These are phyloP conservation scores for Drosophila meridiana DNA, from an alignment of 2,888 invertebrate species.

Conservation along the genomic window DNA sequence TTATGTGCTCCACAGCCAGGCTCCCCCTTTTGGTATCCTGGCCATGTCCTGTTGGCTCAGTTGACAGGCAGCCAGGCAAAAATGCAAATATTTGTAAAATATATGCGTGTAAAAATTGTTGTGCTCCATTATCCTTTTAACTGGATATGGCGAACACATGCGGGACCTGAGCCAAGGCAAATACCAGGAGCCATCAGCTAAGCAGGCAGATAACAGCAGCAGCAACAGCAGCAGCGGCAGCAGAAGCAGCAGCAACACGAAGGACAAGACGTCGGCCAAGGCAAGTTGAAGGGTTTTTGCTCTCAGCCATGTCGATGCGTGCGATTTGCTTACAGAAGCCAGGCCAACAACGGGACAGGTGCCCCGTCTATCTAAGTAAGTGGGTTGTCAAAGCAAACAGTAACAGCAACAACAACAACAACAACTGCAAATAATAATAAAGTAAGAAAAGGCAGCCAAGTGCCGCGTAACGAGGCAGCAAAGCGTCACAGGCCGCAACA, in stretches of 20 bases:
- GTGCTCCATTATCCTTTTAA: slow-evolving; percentile 82
- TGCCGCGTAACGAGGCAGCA: slow-evolving; percentile 56
- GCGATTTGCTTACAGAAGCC: slow-evolving; percentile 66
- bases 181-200: slow-evolving; percentile 71
- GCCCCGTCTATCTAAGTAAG: slow-evolving; percentile 66
- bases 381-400: slow-evolving; percentile 80
- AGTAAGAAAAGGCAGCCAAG: slow-evolving; percentile 61
- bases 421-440: slow-evolving; percentile 72
- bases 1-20: slow-evolving; percentile 54
- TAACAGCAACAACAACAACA: slow-evolving; percentile 40
- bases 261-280: slow-evolving; percentile 15
- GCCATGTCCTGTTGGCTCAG: slow-evolving; percentile 40
- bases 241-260: neutral
- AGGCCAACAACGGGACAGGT: slow-evolving; percentile 40
- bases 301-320: slow-evolving; percentile 69
- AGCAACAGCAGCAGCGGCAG: neutral
- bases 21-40: neutral
- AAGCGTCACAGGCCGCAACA: slow-evolving; percentile 61
- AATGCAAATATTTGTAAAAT: slow-evolving; percentile 82
- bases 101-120: slow-evolving; percentile 82
- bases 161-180: slow-evolving; percentile 58
- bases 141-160: slow-evolving; percentile 75
- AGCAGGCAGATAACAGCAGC: slow-evolving; percentile 65
- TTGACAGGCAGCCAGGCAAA: slow-evolving; percentile 72
- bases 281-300: slow-evolving; percentile 68